Conservation (phyloP, 2,797 vertebrate species). For the Eulemur coronatus region DNA sequence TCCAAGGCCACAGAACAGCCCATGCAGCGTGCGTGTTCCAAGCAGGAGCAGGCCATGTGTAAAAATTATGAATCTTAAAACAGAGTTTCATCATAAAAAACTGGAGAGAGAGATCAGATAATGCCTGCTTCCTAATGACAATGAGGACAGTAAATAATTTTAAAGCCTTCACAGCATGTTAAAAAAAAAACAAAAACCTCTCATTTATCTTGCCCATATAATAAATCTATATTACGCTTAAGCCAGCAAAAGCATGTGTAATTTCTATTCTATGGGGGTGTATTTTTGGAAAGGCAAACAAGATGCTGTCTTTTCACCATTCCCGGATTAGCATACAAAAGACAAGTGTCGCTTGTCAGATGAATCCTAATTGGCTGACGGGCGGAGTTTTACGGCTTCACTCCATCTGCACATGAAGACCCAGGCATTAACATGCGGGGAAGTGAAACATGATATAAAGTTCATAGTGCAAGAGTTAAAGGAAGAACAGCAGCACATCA, state of each 20-base stretch:
- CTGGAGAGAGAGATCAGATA: conserved; percentile 24
- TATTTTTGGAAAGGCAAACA: conserved; percentile 58
- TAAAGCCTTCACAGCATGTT: not conserved
- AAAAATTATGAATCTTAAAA: conserved; percentile 57
- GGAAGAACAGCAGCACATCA: not conserved
- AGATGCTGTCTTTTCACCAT: conserved; percentile 36
- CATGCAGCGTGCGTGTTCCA: not conserved
- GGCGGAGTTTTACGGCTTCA: conserved; percentile 37
- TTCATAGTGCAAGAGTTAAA: conserved; percentile 23
- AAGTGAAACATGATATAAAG: conserved; percentile 45
- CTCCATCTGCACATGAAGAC: conserved; percentile 28
- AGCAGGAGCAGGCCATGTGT: not conserved
- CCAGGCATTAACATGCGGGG: not conserved
- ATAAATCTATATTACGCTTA: conserved; percentile 62
- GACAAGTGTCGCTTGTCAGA: conserved; percentile 46
- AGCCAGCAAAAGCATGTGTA: not conserved
- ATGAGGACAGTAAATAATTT: conserved; percentile 74
- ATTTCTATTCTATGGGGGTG: conserved; percentile 20
- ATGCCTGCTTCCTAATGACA: conserved; percentile 63
- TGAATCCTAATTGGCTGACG: conserved; percentile 31
- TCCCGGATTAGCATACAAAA: conserved; percentile 38
- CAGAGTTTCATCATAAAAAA: conserved; percentile 29
- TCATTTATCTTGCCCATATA: conserved; percentile 33
- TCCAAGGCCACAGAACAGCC: not conserved
- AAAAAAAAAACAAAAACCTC: not conserved